phyloP scores from a whole-genome alignment of 2,113 vertebrate species.

The Hippocampus zosterae region DNA sequence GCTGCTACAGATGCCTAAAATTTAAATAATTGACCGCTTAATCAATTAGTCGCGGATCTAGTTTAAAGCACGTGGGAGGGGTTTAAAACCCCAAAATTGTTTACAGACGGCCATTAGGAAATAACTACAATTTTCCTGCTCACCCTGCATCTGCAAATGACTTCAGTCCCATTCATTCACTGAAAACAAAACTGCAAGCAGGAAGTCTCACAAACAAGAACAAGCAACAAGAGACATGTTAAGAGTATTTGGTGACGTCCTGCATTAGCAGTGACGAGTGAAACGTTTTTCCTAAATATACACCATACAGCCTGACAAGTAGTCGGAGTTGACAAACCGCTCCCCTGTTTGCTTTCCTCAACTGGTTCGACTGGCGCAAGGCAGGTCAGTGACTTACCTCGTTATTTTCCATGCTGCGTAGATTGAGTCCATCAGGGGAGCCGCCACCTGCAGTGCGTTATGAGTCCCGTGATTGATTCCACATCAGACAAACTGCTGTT shows the following conservation, averaged over 20 bases:
- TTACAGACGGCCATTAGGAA: background rate
- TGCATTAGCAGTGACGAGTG: background rate
- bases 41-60: too few relatives aligned
- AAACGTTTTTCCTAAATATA: background rate
- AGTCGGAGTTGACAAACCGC: background rate
- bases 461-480: conserved; percentile 42
- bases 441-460: conserved; percentile 37
- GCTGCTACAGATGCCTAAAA: too few relatives aligned
- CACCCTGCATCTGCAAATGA: background rate
- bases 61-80: too few relatives aligned
- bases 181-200: background rate
- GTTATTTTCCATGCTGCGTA: conserved; percentile 17
- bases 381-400: conserved; percentile 3
- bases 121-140: background rate
- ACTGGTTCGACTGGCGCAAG: background rate
- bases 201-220: background rate
- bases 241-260: background rate
- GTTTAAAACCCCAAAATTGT: background rate
- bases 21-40: too few relatives aligned
- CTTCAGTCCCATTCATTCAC: background rate
- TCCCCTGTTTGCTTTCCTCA: background rate
- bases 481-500: conserved; percentile 16
- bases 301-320: background rate
- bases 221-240: background rate
- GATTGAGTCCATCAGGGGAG: background rate